Percentiles rank a stretch among this genome's conserved stretches.
These are phyloP conservation scores for Caenorhabditis sp. DNA, from an alignment of 2,888 invertebrate species.

Conservation along the genomic window DNA sequence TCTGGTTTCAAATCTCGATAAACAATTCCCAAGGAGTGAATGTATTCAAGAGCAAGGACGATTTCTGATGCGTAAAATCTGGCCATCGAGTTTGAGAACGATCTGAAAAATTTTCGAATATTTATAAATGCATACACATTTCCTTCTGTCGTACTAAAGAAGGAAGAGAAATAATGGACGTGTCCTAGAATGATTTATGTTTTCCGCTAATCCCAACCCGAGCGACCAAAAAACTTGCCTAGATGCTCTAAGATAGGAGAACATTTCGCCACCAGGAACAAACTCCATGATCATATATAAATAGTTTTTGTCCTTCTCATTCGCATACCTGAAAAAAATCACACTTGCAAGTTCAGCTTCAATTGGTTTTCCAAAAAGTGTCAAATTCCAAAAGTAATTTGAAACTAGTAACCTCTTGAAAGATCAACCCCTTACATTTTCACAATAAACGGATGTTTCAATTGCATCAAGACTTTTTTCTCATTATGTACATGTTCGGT, in stretches of 20 bases:
- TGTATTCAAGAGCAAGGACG: slow-evolving; percentile 88
- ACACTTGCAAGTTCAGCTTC: no score
- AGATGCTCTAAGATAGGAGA: slow-evolving; percentile 73
- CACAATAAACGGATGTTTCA: slow-evolving; percentile 94
- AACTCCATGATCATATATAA: slow-evolving; percentile 97
- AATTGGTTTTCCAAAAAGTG: neutral
- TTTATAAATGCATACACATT: no score
- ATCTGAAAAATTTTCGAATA: slow-evolving; percentile 18
- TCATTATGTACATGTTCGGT: slow-evolving; percentile 97
- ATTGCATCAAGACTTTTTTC: slow-evolving; percentile 84
- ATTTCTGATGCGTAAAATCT: slow-evolving; percentile 95
- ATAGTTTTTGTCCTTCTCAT: slow-evolving; percentile 86
- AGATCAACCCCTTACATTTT: slow-evolving; percentile 83
- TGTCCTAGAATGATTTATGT: neutral
- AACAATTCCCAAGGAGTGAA: slow-evolving; percentile 85
- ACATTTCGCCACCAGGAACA: slow-evolving; percentile 94
- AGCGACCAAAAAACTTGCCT: slow-evolving; percentile 19
- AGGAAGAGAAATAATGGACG: neutral
- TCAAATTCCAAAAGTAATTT: neutral
- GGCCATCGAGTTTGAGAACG: slow-evolving; percentile 77
- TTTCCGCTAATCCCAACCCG: neutral
- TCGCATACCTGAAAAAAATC: slow-evolving; percentile 82
- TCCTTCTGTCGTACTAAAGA: no score
- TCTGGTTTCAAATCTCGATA: slow-evolving; percentile 92
- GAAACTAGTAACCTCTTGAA: neutral